Evolutionary conservation across 1,140 invertebrate genomes (phyloP).

Genomic region (Drosophila athabasca): DNA sequence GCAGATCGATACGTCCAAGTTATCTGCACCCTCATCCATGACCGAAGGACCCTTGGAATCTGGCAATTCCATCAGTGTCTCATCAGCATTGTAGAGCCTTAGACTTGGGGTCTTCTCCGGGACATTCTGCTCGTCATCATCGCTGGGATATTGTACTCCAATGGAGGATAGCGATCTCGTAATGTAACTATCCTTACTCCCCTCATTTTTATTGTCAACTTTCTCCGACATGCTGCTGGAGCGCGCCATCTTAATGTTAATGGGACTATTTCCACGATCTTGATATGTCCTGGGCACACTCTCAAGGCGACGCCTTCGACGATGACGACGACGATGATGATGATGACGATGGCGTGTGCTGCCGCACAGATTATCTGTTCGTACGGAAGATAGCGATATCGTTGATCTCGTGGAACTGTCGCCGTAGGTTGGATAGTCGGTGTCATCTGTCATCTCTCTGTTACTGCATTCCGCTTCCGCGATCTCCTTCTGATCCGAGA

Average conservation of each 20-base stretch:
- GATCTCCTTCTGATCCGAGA: no score
- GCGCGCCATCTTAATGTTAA: constrained; percentile 31
- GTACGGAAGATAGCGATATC: constrained; percentile 1
- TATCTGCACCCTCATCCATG: constrained; percentile 39
- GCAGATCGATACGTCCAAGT: constrained; percentile 29
- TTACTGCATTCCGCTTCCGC: not conserved
- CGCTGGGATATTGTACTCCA: constrained; percentile 61
- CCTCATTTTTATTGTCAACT: not conserved
- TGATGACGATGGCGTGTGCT: constrained; percentile 16
- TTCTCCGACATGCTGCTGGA: not conserved
- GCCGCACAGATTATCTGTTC: constrained; percentile 25
- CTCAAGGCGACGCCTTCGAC: not conserved
- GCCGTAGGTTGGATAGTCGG: constrained; percentile 6
- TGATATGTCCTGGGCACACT: constrained; percentile 44
- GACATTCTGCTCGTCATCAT: constrained; percentile 20
- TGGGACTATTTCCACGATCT: constrained; percentile 65
- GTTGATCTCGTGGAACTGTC: constrained; percentile 5
- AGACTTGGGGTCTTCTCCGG: constrained; percentile 5
- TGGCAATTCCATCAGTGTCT: constrained; percentile 26
- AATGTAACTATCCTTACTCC: not conserved
- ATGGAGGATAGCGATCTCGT: constrained; percentile 17
- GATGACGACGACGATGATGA: constrained; percentile 20
- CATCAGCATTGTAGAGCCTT: constrained; percentile 33
- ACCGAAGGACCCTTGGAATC: constrained; percentile 17
- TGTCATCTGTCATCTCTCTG: not conserved